phyloP scores from a whole-genome alignment of 2,797 vertebrate species.

The Otus scops region DNA sequence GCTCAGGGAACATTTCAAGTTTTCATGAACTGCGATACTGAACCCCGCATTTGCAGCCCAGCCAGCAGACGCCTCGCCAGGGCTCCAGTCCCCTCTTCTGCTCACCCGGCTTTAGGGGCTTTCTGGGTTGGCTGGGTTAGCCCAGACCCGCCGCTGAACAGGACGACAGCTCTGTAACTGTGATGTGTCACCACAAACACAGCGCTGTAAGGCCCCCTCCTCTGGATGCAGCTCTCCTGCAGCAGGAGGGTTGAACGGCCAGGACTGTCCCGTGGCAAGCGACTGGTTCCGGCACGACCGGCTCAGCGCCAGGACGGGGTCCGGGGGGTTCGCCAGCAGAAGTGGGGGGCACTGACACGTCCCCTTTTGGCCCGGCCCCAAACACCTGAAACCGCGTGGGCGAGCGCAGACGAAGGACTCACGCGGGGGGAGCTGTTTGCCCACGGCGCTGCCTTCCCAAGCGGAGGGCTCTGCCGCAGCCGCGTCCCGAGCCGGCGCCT shows the following conservation, averaged over 20 bases:
- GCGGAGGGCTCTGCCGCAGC: conserved; percentile 70
- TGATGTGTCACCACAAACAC: neutral
- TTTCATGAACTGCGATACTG: fast-evolving
- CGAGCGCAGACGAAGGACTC: neutral
- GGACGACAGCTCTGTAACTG: neutral
- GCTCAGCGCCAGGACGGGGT: neutral
- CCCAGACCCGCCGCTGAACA: neutral
- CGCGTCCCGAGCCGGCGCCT: conserved; percentile 64
- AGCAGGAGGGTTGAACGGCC: neutral
- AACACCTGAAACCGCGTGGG: fast-evolving
- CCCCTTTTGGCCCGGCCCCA: neutral
- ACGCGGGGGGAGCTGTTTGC: conserved; percentile 19
- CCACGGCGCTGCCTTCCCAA: conserved; percentile 58
- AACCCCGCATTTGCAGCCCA: neutral
- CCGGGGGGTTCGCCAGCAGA: neutral
- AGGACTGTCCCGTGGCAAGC: fast-evolving
- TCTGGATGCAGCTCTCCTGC: neutral
- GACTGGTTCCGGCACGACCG: neutral
- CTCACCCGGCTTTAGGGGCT: neutral
- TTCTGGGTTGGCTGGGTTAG: neutral
- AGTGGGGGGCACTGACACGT: neutral
- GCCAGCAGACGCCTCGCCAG: neutral
- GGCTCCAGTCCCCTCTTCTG: neutral
- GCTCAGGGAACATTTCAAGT: neutral
- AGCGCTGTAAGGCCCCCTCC: neutral